A percentile compares a stretch with the other conserved stretches of the same genome.
phyloP scores from a whole-genome alignment of 1,140 invertebrate species.

The Phenacoccus solenopsis region DNA sequence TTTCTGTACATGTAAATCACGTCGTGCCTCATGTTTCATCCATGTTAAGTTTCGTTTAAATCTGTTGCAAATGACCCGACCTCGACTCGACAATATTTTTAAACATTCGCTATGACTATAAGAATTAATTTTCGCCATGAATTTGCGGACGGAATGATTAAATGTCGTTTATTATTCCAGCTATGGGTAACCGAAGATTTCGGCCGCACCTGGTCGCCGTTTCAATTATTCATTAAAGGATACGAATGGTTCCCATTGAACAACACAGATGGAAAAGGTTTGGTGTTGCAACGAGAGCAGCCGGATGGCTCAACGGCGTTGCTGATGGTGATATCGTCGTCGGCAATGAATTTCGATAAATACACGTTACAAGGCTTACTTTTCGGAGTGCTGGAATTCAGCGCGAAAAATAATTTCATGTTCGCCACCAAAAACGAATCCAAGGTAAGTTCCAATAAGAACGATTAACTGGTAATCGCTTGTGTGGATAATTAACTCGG shows the following conservation, averaged over 20 bases:
- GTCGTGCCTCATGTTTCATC: too few relatives aligned
- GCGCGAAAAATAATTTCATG: slow-evolving; percentile 68
- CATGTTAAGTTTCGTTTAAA: too few relatives aligned
- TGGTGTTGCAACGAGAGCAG: slow-evolving; percentile 59
- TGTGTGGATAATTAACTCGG: not conserved
- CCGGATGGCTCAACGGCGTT: slow-evolving; percentile 47
- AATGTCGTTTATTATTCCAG: slow-evolving; percentile 42
- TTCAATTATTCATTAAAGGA: slow-evolving; percentile 60
- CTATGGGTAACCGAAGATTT: slow-evolving; percentile 62
- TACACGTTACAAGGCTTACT: slow-evolving; percentile 31
- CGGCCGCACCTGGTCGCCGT: slow-evolving; percentile 50
- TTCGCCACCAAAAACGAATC: slow-evolving; percentile 45
- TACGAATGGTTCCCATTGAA: slow-evolving; percentile 30
- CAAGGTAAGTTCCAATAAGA: slow-evolving; percentile 23
- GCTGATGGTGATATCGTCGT: slow-evolving; percentile 35
- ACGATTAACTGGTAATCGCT: not conserved
- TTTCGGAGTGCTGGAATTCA: slow-evolving; percentile 61
- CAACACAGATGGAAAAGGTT: not conserved
- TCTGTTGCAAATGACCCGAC: too few relatives aligned
- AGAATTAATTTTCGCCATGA: too few relatives aligned
- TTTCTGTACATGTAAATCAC: too few relatives aligned
- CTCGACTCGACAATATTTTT: too few relatives aligned
- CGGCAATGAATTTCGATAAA: slow-evolving; percentile 28
- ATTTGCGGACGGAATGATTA: too few relatives aligned
- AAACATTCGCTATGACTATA: too few relatives aligned